Percentiles rank a stretch among this genome's conserved stretches.
Evolutionary conservation across 1,140 invertebrate species (phyloP).

Genomic region (Bathynomus jamesi): DNA sequence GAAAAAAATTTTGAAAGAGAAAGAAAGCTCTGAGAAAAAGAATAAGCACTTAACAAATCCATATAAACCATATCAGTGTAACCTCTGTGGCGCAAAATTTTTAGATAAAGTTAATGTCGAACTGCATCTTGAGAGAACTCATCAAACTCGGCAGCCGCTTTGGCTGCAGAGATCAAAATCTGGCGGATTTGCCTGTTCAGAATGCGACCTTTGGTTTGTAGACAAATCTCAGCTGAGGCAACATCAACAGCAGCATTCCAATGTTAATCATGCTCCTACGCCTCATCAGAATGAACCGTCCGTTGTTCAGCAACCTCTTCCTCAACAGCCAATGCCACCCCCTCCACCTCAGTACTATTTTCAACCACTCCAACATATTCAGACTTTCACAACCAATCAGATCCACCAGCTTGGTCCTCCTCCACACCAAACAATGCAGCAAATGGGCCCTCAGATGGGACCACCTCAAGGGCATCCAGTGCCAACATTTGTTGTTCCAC

Average conservation of each 20-base stretch:
- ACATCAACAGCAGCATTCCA: slow-evolving; percentile 26
- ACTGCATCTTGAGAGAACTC: slow-evolving; percentile 28
- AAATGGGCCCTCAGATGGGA: not conserved
- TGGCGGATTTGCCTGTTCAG: slow-evolving; percentile 21
- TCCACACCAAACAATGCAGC: slow-evolving; percentile 3
- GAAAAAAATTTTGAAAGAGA: slow-evolving; percentile 9
- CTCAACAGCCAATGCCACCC: slow-evolving; percentile 9
- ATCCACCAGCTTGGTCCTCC: not conserved
- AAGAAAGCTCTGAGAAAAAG: slow-evolving; percentile 4
- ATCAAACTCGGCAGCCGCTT: slow-evolving; percentile 22
- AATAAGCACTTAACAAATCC: not conserved
- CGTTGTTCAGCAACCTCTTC: slow-evolving; percentile 4
- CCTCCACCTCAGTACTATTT: not conserved
- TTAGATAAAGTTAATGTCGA: slow-evolving; percentile 35
- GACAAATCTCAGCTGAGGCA: slow-evolving; percentile 17
- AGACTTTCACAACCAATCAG: not conserved
- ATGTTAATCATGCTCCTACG: slow-evolving; percentile 7
- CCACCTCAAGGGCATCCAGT: slow-evolving; percentile 1
- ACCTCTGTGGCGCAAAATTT: slow-evolving; percentile 33
- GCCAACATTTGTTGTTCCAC: not conserved
- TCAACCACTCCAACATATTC: not conserved
- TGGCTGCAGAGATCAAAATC: slow-evolving; percentile 27
- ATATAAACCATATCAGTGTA: slow-evolving; percentile 35
- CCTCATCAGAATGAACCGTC: slow-evolving; percentile 20
- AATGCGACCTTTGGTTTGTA: slow-evolving; percentile 26